Percentiles rank a stretch among this genome's conserved stretches.
phyloP scores from a whole-genome alignment of 2,113 vertebrate species.

The Rhabdornis inornatus region DNA sequence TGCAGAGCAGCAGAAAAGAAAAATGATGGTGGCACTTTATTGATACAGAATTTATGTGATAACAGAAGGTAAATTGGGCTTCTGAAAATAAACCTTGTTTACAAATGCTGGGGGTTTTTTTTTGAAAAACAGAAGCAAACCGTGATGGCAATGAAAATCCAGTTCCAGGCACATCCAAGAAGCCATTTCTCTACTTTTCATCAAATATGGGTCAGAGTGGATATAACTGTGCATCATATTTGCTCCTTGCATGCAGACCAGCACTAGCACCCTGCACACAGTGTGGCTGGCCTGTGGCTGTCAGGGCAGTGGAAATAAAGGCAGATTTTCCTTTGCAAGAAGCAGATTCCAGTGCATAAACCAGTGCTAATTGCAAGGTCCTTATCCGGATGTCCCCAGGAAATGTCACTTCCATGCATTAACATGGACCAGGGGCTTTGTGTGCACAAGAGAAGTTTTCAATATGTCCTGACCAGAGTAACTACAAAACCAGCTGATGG shows the following conservation, averaged over 20 bases:
- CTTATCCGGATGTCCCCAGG: neutral
- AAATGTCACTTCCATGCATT: slow-evolving; percentile 40
- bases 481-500: slow-evolving; percentile 51
- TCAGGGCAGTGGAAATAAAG: neutral
- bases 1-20: slow-evolving; percentile 14
- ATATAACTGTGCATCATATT: neutral
- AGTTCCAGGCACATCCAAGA: neutral
- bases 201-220: neutral
- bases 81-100: slow-evolving; percentile 51
- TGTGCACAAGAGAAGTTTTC: slow-evolving; percentile 13
- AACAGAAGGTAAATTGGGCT: slow-evolving; percentile 55
- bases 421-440: neutral
- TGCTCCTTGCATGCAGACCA: neutral
- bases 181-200: neutral
- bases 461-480: neutral
- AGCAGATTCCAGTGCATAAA: neutral
- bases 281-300: neutral
- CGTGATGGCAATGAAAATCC: neutral
- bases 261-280: neutral
- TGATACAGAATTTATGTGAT: slow-evolving; percentile 51
- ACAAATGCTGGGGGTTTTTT: neutral
- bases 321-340: neutral
- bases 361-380: neutral
- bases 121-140: neutral
- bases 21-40: slow-evolving; percentile 28